phyloP scores from a whole-genome alignment of 2,113 vertebrate species.

The Tylochromis polylepis region DNA sequence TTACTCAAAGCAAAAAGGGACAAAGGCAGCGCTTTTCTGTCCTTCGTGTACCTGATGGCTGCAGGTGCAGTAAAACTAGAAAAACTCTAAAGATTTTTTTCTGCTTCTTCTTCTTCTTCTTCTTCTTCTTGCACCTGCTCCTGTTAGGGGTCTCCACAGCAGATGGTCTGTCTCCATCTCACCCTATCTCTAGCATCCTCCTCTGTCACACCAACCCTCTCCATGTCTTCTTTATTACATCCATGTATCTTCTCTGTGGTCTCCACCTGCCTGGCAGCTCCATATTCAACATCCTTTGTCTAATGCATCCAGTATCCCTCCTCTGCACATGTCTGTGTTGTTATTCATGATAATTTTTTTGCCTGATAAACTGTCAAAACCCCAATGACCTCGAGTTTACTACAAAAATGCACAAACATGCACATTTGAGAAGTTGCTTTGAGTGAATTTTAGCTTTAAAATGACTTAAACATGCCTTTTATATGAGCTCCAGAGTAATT shows the following conservation, averaged over 20 bases:
- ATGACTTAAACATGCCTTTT: background rate
- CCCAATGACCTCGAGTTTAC: background rate
- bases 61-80: background rate
- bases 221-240: background rate
- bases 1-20: too few species aligned
- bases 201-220: background rate
- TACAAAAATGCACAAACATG: background rate
- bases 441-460: background rate
- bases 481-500: background rate
- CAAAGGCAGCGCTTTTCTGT: background rate
- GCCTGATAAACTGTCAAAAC: background rate
- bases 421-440: background rate
- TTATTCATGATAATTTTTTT: background rate
- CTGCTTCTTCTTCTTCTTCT: too few species aligned
- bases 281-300: background rate
- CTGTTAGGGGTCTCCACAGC: background rate
- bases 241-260: background rate
- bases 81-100: background rate
- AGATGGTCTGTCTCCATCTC: background rate
- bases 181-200: background rate
- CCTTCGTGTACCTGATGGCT: background rate
- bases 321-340: background rate
- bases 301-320: background rate
- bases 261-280: background rate
- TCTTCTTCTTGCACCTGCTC: background rate